A percentile compares a stretch with the other conserved stretches of the same genome.
Conservation (phyloP, 2,888 invertebrate species). For the Alentia gelatinosa region DNA sequence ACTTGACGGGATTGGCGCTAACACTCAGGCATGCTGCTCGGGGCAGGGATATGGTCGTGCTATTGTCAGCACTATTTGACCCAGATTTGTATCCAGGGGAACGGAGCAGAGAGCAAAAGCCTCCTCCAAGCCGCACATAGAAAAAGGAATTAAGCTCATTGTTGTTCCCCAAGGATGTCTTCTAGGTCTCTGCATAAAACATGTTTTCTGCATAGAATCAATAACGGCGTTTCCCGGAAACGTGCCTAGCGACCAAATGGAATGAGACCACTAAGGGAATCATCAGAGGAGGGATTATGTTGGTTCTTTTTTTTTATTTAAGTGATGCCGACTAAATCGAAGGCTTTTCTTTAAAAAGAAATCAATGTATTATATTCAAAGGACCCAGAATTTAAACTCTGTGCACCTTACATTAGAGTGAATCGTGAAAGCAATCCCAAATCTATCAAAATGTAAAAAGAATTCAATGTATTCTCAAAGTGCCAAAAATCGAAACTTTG, state of each 20-base stretch:
- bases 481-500: no score
- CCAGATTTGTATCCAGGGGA: not conserved
- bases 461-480: no score
- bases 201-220: not conserved
- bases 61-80: conserved; percentile 41
- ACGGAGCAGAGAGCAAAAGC: not conserved
- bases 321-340: not conserved
- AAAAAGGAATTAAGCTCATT: not conserved
- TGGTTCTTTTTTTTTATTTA: not conserved
- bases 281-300: no score
- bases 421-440: no score
- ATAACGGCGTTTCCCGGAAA: not conserved
- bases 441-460: no score
- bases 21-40: not conserved
- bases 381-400: no score
- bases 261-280: not conserved
- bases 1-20: not conserved
- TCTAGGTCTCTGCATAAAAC: not conserved
- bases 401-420: no score
- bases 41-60: not conserved
- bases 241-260: not conserved
- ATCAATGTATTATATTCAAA: no score
- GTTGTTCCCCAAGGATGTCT: not conserved
- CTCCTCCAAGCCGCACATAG: not conserved
- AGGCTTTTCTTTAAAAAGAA: no score